These are phyloP conservation scores for Hybognathus amarus DNA, from an alignment of 2,797 vertebrate species.

Conservation along the genomic window DNA sequence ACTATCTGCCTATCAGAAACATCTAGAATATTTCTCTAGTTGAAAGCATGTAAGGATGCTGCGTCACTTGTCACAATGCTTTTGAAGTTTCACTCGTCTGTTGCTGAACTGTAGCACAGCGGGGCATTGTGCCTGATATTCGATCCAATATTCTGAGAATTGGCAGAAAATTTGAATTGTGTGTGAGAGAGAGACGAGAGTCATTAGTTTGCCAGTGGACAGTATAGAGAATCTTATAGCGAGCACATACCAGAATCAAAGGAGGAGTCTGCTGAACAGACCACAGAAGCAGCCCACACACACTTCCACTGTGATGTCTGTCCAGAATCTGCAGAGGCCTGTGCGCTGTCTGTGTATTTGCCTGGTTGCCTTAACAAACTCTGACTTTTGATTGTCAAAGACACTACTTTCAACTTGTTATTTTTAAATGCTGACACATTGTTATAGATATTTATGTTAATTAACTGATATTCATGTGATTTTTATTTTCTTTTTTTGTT, in stretches of 20 bases:
- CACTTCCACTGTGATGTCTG: conserved; percentile 32
- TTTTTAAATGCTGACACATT: neutral
- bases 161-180: conserved; percentile 9
- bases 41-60: neutral
- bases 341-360: conserved; percentile 22
- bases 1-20: conserved; percentile 19
- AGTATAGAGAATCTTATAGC: conserved; percentile 45
- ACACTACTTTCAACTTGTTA: neutral
- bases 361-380: conserved; percentile 27
- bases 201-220: conserved; percentile 46
- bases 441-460: conserved; percentile 23
- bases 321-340: conserved; percentile 13
- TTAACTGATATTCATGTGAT: conserved; percentile 3
- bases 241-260: conserved; percentile 50
- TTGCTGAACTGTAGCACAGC: conserved; percentile 15
- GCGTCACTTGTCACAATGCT: neutral
- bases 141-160: conserved; percentile 6
- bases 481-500: neutral
- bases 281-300: conserved; percentile 43
- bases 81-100: neutral
- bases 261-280: conserved; percentile 35
- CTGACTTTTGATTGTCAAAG: conserved; percentile 12
- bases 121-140: conserved; percentile 9
- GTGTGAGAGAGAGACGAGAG: conserved; percentile 28
- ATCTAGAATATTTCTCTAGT: neutral